Conservation (phyloP, 2,797 vertebrate species). For the Hyperoplus lanceolatus region DNA sequence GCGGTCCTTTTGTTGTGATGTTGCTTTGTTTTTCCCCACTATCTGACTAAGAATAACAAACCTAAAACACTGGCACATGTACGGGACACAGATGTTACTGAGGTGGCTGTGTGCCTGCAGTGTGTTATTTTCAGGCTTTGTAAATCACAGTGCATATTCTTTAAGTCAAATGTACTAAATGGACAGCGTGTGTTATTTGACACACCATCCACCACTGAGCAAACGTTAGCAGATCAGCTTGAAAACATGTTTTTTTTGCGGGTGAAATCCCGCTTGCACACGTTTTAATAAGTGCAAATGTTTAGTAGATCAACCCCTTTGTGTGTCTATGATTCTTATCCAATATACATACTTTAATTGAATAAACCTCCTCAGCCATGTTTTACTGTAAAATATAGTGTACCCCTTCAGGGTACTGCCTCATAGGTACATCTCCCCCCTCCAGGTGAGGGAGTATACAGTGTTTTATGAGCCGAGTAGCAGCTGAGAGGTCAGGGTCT, state of each 20-base stretch:
- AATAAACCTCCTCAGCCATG: neutral
- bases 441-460: constrained; percentile 38
- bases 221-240: too few species aligned
- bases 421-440: constrained; percentile 42
- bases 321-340: too few species aligned
- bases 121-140: constrained; percentile 19
- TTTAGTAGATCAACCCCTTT: too few species aligned
- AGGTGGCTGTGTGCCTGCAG: constrained; percentile 51
- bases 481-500: constrained; percentile 49
- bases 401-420: constrained; percentile 8
- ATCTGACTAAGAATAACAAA: constrained; percentile 52
- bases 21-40: constrained; percentile 42
- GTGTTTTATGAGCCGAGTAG: constrained; percentile 57
- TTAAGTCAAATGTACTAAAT: too few species aligned
- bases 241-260: too few species aligned
- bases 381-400: constrained; percentile 22
- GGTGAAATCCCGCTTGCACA: too few species aligned
- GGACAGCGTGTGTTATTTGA: too few species aligned
- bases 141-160: neutral
- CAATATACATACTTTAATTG: too few species aligned
- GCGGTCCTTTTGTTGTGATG: constrained; percentile 38
- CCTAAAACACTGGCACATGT: constrained; percentile 44
- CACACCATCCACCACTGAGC: too few species aligned
- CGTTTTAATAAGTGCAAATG: too few species aligned
- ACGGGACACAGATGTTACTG: constrained; percentile 65